A percentile compares a stretch with the other conserved stretches of the same genome.
phyloP scores from a whole-genome alignment of 2,888 invertebrate genomes.

The Drepanosiphum platanoidis region DNA sequence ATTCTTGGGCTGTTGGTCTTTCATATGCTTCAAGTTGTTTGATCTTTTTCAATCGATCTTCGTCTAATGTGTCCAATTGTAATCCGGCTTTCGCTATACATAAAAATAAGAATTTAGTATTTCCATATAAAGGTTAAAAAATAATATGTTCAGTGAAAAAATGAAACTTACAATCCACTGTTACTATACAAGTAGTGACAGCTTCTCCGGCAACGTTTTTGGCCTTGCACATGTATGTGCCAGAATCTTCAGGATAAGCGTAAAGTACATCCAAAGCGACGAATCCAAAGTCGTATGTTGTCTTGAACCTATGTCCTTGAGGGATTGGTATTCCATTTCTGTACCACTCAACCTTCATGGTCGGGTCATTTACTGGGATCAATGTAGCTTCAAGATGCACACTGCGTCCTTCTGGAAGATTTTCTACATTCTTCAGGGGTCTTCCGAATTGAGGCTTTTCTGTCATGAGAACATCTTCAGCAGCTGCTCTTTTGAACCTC shows the following conservation, averaged over 20 bases:
- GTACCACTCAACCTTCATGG: constrained; percentile 98
- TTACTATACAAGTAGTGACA: constrained; percentile 89
- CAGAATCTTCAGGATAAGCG: constrained; percentile 96
- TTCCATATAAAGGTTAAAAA: background rate
- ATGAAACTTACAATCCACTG: constrained; percentile 83
- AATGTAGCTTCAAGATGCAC: constrained; percentile 94
- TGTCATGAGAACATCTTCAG: constrained; percentile 79
- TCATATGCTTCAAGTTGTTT: constrained; percentile 85
- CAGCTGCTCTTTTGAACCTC: constrained; percentile 76
- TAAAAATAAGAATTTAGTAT: constrained; percentile 20
- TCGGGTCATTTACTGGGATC: constrained; percentile 96
- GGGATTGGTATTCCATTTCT: constrained; percentile 93
- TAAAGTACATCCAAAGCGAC: constrained; percentile 96
- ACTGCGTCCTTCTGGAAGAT: constrained; percentile 85
- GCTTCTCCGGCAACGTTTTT: constrained; percentile 95
- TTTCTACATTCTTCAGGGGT: constrained; percentile 84
- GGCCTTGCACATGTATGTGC: constrained; percentile 96
- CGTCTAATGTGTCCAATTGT: constrained; percentile 89
- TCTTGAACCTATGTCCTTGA: constrained; percentile 94
- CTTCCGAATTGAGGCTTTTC: constrained; percentile 92
- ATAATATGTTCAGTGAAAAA: too few relatives aligned
- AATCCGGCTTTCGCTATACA: constrained; percentile 81
- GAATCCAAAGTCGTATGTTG: constrained; percentile 96
- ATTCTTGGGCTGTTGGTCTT: constrained; percentile 79
- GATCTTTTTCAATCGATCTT: constrained; percentile 88